phyloP scores from a whole-genome alignment of 2,113 vertebrate species.

The Rutilus rutilus region DNA sequence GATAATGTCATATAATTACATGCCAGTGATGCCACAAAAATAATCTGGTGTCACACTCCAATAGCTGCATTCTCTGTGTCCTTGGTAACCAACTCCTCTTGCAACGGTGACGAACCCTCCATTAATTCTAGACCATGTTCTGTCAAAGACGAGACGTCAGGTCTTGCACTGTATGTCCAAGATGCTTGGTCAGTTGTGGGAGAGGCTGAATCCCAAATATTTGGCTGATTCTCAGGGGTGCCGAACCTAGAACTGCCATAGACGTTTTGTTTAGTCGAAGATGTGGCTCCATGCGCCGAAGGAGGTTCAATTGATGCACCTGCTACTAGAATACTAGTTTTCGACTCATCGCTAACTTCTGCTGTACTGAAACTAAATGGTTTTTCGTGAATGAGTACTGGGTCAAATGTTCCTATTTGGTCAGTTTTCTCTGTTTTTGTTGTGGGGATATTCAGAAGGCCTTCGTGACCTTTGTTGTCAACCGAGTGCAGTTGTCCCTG shows the following conservation, averaged over 20 bases:
- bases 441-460: slow-evolving; percentile 7
- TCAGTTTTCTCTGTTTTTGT: slow-evolving; percentile 16
- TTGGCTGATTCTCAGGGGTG: not conserved
- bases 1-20: not conserved
- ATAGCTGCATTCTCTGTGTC: slow-evolving; percentile 32
- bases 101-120: slow-evolving; percentile 17
- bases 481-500: not conserved
- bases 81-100: slow-evolving; percentile 39
- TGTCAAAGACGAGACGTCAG: slow-evolving; percentile 24
- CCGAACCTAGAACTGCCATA: not conserved
- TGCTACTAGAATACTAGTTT: slow-evolving; percentile 37
- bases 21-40: not conserved
- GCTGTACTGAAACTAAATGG: not conserved
- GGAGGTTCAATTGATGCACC: slow-evolving; percentile 54
- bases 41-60: slow-evolving; percentile 15
- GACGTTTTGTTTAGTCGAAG: not conserved
- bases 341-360: not conserved
- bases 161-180: slow-evolving; percentile 22
- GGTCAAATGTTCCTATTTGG: not conserved
- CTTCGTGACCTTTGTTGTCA: not conserved
- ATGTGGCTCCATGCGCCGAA: slow-evolving; percentile 26
- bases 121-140: slow-evolving; percentile 22
- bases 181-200: slow-evolving; percentile 10
- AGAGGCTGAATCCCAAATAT: slow-evolving; percentile 22
- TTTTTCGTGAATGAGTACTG: not conserved